phyloP scores from a whole-genome alignment of 2,888 invertebrate species.

The Drosophila peninsularis region DNA sequence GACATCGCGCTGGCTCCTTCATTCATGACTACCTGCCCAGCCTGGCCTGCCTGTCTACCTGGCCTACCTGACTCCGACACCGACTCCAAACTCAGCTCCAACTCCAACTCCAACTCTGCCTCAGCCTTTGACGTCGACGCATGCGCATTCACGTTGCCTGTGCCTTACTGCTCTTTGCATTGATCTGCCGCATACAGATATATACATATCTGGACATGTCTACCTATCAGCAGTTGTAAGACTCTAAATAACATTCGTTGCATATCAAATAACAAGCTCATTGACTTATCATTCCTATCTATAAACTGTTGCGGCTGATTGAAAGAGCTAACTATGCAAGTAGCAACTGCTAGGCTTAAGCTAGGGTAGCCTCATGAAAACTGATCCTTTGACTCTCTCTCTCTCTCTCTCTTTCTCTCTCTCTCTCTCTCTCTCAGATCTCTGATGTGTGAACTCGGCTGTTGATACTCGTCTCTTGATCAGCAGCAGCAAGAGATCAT shows the following conservation, averaged over 20 bases:
- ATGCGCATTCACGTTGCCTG: slow-evolving; percentile 6
- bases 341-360: not conserved
- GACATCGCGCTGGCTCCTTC: slow-evolving; percentile 56
- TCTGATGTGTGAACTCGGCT: too few relatives aligned
- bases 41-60: slow-evolving; percentile 22
- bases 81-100: slow-evolving; percentile 10
- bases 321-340: not conserved
- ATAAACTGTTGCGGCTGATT: not conserved
- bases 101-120: not conserved
- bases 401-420: not conserved
- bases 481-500: too few relatives aligned
- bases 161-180: slow-evolving; percentile 2
- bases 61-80: slow-evolving; percentile 25
- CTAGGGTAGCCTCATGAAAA: not conserved
- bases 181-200: slow-evolving; percentile 1
- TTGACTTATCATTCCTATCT: not conserved
- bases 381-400: not conserved
- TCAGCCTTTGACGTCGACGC: not conserved
- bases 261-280: not conserved
- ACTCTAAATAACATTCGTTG: not conserved
- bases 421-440: not conserved
- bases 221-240: not conserved
- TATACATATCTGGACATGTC: not conserved
- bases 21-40: slow-evolving; percentile 58
- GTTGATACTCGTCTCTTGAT: too few relatives aligned